Evolutionary conservation across 2,113 vertebrate species (phyloP).

Genomic region (Scopus umbretta): DNA sequence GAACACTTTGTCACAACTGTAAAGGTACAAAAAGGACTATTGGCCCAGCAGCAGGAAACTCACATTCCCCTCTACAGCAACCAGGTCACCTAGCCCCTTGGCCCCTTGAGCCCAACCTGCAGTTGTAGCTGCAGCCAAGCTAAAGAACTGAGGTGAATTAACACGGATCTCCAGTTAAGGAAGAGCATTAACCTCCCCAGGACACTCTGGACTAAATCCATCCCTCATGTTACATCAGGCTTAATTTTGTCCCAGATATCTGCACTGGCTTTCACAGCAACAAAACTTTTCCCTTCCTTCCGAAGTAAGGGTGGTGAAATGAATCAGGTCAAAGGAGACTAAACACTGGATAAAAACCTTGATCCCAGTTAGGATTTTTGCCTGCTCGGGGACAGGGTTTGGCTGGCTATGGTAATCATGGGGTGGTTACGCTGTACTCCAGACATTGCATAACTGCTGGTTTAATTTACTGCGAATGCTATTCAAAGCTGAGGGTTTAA

Average conservation of each 20-base stretch:
- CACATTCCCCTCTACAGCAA: not conserved
- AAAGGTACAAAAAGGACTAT: not conserved
- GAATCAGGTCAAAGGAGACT: constrained; percentile 14
- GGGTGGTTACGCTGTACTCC: not conserved
- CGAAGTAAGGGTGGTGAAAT: not conserved
- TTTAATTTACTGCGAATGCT: not conserved
- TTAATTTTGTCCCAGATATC: not conserved
- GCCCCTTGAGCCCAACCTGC: not conserved
- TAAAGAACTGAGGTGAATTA: not conserved
- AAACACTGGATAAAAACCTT: constrained; percentile 4
- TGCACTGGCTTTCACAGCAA: not conserved
- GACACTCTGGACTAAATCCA: not conserved
- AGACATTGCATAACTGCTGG: not conserved
- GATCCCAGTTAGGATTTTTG: constrained; percentile 10
- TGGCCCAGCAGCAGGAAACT: not conserved
- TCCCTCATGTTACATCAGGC: not conserved
- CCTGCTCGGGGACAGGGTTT: not conserved
- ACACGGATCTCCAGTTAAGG: not conserved
- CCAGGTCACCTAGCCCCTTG: not conserved
- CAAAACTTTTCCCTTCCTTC: not conserved
- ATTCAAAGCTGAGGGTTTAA: not conserved
- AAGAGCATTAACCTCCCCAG: not conserved
- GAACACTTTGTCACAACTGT: not conserved
- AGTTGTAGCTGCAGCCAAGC: not conserved
- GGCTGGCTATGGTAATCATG: not conserved